Percentiles rank a stretch among this genome's conserved stretches.
These are phyloP conservation scores for Electrophaes corylata DNA, from an alignment of 2,888 invertebrate species.

Conservation along the genomic window DNA sequence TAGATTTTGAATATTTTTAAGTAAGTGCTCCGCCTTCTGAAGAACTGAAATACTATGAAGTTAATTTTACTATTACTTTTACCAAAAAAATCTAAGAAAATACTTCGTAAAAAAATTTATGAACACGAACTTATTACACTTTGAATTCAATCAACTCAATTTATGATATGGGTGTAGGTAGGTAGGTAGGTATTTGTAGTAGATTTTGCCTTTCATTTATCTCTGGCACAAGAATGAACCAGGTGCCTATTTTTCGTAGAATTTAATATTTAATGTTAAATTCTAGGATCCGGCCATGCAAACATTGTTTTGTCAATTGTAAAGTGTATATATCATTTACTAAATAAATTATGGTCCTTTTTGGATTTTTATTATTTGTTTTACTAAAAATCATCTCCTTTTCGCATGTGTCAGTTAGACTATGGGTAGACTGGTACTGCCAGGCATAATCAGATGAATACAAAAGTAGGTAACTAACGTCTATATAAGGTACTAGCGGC, in stretches of 20 bases:
- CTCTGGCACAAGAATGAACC: conserved; percentile 28
- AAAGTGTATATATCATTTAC: conserved; percentile 81
- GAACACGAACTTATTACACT: background rate
- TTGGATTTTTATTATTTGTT: conserved; percentile 73
- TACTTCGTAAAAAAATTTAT: background rate
- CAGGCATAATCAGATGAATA: too few relatives aligned
- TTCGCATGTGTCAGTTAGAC: too few relatives aligned
- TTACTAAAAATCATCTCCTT: conserved; percentile 46
- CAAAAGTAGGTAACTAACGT: too few relatives aligned
- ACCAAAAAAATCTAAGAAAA: too few relatives aligned
- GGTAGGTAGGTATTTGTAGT: conserved; percentile 6
- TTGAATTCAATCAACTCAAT: background rate
- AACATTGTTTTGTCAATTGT: conserved; percentile 76
- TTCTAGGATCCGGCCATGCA: conserved; percentile 58
- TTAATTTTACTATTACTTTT: too few relatives aligned
- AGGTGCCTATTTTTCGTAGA: conserved; percentile 32
- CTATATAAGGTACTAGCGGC: too few relatives aligned
- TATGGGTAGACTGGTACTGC: too few relatives aligned
- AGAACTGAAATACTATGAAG: too few relatives aligned
- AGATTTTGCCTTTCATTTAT: conserved; percentile 26
- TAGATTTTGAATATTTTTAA: background rate
- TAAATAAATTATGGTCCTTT: conserved; percentile 82
- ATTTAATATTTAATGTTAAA: conserved; percentile 43
- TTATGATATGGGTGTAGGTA: conserved; percentile 8
- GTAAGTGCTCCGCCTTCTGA: background rate